A percentile compares a stretch with the other conserved stretches of the same genome.
phyloP scores from a whole-genome alignment of 2,888 invertebrate genomes.

The Plebejus argus region DNA sequence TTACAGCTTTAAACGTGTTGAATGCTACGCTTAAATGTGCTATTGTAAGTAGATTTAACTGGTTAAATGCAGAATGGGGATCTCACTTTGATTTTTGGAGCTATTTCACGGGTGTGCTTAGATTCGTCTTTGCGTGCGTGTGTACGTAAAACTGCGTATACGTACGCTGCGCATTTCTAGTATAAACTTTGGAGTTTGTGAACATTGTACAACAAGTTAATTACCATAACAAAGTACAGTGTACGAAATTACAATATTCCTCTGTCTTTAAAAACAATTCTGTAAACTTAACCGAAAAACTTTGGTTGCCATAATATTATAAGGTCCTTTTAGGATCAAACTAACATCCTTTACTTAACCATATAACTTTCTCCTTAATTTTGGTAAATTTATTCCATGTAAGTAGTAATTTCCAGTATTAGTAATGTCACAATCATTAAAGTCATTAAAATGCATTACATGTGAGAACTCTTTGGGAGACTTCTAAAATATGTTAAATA shows the following conservation, averaged over 20 bases:
- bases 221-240: neutral
- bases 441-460: neutral
- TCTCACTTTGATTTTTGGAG: neutral
- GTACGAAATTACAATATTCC: neutral
- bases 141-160: neutral
- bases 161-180: neutral
- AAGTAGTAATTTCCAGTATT: neutral
- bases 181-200: neutral
- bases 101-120: neutral
- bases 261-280: neutral
- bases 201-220: neutral
- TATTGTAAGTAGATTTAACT: neutral
- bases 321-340: neutral
- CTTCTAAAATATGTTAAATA: neutral
- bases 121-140: neutral
- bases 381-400: neutral
- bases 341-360: neutral
- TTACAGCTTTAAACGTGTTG: constrained; percentile 6
- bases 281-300: neutral
- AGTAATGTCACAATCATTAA: neutral
- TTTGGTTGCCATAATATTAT: neutral
- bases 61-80: neutral
- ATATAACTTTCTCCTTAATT: neutral
- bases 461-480: neutral
- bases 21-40: constrained; percentile 20